Conservation (phyloP, 2,113 vertebrate species). For the Notiomystis cincta region DNA sequence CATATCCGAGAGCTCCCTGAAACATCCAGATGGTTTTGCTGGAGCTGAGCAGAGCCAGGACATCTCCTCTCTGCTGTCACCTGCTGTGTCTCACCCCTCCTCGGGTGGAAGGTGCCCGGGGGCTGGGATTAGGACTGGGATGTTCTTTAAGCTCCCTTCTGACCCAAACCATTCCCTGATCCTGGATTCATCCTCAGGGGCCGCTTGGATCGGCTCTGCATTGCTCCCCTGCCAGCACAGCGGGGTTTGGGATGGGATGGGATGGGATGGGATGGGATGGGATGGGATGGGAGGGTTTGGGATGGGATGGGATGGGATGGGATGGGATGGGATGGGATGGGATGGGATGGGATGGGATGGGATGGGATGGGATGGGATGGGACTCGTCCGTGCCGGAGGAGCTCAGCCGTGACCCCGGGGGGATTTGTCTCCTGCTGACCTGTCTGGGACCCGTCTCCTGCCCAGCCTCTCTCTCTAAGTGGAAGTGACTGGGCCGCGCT, state of each 20-base stretch:
- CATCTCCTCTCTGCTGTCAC: neutral
- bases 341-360: neutral
- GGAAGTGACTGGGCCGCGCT: conserved; percentile 10
- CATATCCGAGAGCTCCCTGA: neutral
- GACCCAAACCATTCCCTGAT: neutral
- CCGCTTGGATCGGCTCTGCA: fast-evolving
- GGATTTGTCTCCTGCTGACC: neutral
- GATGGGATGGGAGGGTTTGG: too few species aligned
- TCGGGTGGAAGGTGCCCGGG: neutral
- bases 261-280: too few species aligned
- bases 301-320: neutral
- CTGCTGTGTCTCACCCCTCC: neutral
- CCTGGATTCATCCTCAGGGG: neutral
- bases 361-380: neutral
- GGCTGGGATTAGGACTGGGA: neutral
- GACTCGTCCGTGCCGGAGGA: neutral
- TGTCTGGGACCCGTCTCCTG: neutral
- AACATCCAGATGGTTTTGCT: neutral
- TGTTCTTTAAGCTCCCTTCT: neutral
- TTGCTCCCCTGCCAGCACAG: neutral
- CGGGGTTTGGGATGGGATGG: neutral
- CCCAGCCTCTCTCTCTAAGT: neutral
- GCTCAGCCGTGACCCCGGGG: neutral
- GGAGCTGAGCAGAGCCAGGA: neutral
- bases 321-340: too few species aligned